These are phyloP conservation scores for Sphecodes monilicornis DNA, from an alignment of 2,888 invertebrate species.

Conservation along the genomic window DNA sequence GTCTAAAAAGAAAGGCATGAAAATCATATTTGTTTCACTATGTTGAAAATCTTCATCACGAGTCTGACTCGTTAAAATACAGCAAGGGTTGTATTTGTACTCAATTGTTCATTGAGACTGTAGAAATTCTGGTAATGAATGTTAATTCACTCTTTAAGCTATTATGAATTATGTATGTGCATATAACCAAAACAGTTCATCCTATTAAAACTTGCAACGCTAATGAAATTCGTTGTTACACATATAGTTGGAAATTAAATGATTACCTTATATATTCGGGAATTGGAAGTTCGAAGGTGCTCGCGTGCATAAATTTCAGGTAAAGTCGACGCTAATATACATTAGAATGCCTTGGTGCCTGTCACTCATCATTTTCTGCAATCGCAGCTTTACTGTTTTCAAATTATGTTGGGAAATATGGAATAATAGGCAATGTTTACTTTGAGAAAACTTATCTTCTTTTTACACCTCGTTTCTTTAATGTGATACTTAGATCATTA, in stretches of 20 bases:
- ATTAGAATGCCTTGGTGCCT: not conserved
- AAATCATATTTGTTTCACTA: no score
- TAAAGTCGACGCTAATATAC: no score
- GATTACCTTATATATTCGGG: not conserved
- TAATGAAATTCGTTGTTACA: not conserved
- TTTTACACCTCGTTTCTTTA: no score
- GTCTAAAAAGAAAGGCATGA: no score
- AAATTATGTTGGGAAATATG: not conserved
- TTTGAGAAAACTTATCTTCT: not conserved
- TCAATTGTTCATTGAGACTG: not conserved
- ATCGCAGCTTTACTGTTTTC: not conserved
- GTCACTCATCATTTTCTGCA: not conserved
- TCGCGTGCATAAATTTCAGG: not conserved
- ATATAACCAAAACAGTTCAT: not conserved
- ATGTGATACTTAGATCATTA: not conserved
- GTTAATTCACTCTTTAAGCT: not conserved
- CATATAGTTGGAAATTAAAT: not conserved
- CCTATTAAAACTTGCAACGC: not conserved
- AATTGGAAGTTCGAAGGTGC: conserved; percentile 3
- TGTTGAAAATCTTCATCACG: no score
- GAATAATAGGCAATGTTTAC: not conserved
- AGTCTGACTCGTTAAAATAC: no score
- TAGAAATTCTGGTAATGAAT: not conserved
- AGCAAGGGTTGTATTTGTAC: no score
- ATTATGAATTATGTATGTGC: conserved; percentile 10